A percentile compares a stretch with the other conserved stretches of the same genome.
phyloP scores from a whole-genome alignment of 2,113 vertebrate species.

The Thalassoma bifasciatum region DNA sequence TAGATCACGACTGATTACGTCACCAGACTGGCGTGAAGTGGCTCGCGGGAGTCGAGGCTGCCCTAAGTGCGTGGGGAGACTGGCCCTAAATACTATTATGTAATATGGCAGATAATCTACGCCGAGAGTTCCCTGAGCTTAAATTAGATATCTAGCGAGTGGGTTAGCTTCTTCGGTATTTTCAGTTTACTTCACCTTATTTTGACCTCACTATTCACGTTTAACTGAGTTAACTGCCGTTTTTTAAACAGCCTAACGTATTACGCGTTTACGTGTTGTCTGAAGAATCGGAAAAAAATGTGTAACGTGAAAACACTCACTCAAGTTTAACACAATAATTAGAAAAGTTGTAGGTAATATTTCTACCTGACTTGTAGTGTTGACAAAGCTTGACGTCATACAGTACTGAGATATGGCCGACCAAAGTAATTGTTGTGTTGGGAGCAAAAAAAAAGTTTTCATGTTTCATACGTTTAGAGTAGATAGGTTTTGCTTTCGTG shows the following conservation, averaged over 20 bases:
- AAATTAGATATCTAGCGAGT: slow-evolving; percentile 22
- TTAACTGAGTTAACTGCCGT: slow-evolving; percentile 55
- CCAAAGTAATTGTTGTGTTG: neutral
- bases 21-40: slow-evolving; percentile 41
- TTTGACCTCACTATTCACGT: slow-evolving; percentile 43
- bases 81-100: slow-evolving; percentile 38
- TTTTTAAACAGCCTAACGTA: neutral
- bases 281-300: neutral
- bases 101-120: slow-evolving; percentile 46
- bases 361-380: neutral
- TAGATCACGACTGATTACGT: slow-evolving; percentile 65
- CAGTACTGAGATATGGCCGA: neutral
- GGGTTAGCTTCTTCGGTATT: neutral
- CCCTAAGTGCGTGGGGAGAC: slow-evolving; percentile 13
- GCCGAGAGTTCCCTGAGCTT: slow-evolving; percentile 6
- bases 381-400: neutral
- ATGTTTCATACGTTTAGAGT: neutral
- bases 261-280: neutral
- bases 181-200: neutral
- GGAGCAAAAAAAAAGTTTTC: neutral
- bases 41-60: slow-evolving; percentile 33
- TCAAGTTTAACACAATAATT: neutral
- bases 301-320: too few relatives aligned
- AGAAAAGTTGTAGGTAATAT: neutral
- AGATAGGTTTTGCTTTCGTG: neutral